Conservation (phyloP, 2,888 invertebrate species). For the Melanostoma mellinum region DNA sequence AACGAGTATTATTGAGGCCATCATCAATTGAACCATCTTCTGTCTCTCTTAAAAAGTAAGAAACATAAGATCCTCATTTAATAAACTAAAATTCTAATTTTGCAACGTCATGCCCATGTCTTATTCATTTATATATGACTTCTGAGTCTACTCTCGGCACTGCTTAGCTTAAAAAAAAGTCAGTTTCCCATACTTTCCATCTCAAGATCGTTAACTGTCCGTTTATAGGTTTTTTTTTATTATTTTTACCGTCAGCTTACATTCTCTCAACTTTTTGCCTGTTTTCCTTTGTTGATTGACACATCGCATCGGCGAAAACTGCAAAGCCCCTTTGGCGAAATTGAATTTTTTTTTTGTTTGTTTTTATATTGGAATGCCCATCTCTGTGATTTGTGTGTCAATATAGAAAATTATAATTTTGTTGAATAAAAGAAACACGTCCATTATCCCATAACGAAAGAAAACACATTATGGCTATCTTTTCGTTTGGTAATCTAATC, state of each 20-base stretch:
- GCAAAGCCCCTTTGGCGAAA: constrained; percentile 52
- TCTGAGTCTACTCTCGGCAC: no score
- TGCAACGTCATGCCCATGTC: no score
- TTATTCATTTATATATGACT: no score
- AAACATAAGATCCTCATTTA: no score
- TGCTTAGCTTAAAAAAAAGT: no score
- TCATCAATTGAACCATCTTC: no score
- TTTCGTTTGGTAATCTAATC: no score
- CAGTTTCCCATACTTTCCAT: constrained; percentile 63
- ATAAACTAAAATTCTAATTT: no score
- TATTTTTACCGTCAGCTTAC: background rate
- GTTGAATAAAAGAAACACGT: constrained; percentile 8
- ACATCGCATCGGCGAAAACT: constrained; percentile 23
- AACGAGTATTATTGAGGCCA: no score
- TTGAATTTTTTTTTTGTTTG: constrained; percentile 33
- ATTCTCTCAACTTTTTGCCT: no score
- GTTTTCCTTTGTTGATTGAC: constrained; percentile 8
- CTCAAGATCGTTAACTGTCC: constrained; percentile 55
- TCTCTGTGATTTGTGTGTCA: constrained; percentile 63
- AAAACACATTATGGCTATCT: no score
- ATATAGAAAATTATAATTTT: constrained; percentile 60
- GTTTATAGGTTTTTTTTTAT: constrained; percentile 19
- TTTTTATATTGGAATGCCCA: constrained; percentile 16
- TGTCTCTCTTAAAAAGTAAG: no score
- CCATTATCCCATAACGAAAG: constrained; percentile 19